Percentiles rank a stretch among this genome's conserved stretches.
These are phyloP conservation scores for Oryctes rhinoceros DNA, from an alignment of 1,140 invertebrate species.

Conservation along the genomic window DNA sequence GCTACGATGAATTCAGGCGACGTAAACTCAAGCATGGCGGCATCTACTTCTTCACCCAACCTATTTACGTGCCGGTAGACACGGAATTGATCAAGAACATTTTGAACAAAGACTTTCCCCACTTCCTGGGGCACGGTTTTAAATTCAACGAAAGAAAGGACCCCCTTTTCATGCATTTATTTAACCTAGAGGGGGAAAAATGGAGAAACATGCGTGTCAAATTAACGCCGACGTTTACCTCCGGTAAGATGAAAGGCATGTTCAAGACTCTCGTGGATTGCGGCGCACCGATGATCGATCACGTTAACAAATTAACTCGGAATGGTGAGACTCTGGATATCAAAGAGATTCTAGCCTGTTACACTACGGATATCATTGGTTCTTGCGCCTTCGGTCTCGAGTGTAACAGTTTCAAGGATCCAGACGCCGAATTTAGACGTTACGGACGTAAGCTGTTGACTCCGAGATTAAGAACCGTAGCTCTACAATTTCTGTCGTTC, in stretches of 20 bases:
- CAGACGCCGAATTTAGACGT: slow-evolving; percentile 63
- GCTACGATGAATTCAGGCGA: slow-evolving; percentile 57
- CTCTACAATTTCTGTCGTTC: slow-evolving; percentile 41
- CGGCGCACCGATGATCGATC: slow-evolving; percentile 56
- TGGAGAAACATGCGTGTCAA: slow-evolving; percentile 63
- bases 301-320: neutral
- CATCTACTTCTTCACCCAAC: slow-evolving; percentile 58
- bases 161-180: slow-evolving; percentile 62
- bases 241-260: slow-evolving; percentile 63
- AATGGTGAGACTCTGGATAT: slow-evolving; percentile 7
- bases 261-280: slow-evolving; percentile 50
- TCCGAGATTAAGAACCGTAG: neutral
- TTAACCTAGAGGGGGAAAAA: slow-evolving; percentile 60
- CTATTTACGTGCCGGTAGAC: slow-evolving; percentile 60
- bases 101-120: slow-evolving; percentile 62
- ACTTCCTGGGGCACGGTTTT: slow-evolving; percentile 62
- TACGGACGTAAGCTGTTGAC: slow-evolving; percentile 20
- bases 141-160: slow-evolving; percentile 59
- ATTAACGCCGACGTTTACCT: slow-evolving; percentile 65
- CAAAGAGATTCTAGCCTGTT: slow-evolving; percentile 65
- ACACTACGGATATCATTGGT: slow-evolving; percentile 70
- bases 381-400: slow-evolving; percentile 70
- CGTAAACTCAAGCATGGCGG: slow-evolving; percentile 51
- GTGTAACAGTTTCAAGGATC: slow-evolving; percentile 65
- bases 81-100: slow-evolving; percentile 62